Evolutionary conservation across 1,140 invertebrate species (phyloP).

Genomic region (Drosophila sulfurigaster): DNA sequence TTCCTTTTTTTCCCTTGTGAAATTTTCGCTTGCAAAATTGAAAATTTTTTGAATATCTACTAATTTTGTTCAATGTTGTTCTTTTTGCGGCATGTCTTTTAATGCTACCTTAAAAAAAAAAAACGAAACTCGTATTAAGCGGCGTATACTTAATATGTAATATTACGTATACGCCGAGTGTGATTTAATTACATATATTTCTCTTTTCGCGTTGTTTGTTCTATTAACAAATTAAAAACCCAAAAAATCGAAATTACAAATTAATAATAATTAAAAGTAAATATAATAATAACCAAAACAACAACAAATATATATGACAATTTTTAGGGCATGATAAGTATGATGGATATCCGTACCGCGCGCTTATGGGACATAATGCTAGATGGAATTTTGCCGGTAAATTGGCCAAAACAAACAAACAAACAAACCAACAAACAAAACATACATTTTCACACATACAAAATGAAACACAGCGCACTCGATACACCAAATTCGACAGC

Average conservation of each 20-base stretch:
- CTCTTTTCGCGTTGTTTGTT: conserved; percentile 21
- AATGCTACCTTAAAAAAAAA: conserved; percentile 25
- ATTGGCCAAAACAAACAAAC: conserved; percentile 71
- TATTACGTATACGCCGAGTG: conserved; percentile 34
- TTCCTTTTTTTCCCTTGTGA: conserved; percentile 2
- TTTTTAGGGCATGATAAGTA: conserved; percentile 84
- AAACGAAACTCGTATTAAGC: conserved; percentile 2
- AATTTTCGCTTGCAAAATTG: conserved; percentile 28
- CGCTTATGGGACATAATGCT: conserved; percentile 84
- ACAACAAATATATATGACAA: conserved; percentile 65
- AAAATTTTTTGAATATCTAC: conserved; percentile 21
- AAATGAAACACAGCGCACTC: conserved; percentile 8
- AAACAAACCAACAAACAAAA: conserved; percentile 31
- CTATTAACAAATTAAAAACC: conserved; percentile 35
- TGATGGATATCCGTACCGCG: conserved; percentile 84
- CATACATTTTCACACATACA: background rate
- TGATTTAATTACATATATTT: conserved; percentile 17
- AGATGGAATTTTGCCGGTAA: conserved; percentile 85
- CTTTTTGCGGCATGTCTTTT: conserved; percentile 33
- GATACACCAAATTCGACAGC: background rate
- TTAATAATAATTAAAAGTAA: conserved; percentile 50
- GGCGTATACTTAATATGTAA: conserved; percentile 32
- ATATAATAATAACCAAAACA: conserved; percentile 55
- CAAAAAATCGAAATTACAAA: no score
- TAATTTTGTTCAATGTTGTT: conserved; percentile 42